A percentile compares a stretch with the other conserved stretches of the same genome.
phyloP scores from a whole-genome alignment of 2,797 vertebrate species.

The Propithecus deckenii region DNA sequence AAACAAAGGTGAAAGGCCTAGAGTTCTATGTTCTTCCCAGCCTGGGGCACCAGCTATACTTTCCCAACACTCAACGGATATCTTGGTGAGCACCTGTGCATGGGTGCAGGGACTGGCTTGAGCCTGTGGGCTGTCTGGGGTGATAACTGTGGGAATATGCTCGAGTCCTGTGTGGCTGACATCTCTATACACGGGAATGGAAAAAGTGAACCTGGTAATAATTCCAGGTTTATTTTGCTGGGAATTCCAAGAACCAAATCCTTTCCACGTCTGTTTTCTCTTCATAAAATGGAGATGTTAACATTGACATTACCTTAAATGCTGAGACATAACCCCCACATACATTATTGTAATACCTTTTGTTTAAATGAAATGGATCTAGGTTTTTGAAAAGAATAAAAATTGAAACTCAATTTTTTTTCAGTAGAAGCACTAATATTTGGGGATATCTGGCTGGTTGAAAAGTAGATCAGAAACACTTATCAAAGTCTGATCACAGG shows the following conservation, averaged over 20 bases:
- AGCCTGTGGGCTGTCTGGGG: neutral
- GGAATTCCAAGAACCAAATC: neutral
- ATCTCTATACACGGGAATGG: neutral
- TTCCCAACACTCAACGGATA: neutral
- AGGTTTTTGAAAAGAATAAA: constrained; percentile 38
- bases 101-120: neutral
- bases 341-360: neutral
- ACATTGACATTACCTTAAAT: neutral
- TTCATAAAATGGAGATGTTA: neutral
- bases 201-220: neutral
- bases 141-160: neutral
- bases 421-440: neutral
- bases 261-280: neutral
- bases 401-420: constrained; percentile 4
- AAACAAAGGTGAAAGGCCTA: neutral
- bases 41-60: neutral
- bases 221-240: neutral
- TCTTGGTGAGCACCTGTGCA: neutral
- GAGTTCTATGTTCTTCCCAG: neutral
- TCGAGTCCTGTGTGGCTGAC: neutral
- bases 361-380: constrained; percentile 19
- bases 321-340: neutral
- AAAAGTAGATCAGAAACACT: constrained; percentile 30
- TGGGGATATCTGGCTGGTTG: neutral
- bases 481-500: neutral